Conservation (phyloP, 1,140 invertebrate genomes). For the Pomacea maculata region DNA sequence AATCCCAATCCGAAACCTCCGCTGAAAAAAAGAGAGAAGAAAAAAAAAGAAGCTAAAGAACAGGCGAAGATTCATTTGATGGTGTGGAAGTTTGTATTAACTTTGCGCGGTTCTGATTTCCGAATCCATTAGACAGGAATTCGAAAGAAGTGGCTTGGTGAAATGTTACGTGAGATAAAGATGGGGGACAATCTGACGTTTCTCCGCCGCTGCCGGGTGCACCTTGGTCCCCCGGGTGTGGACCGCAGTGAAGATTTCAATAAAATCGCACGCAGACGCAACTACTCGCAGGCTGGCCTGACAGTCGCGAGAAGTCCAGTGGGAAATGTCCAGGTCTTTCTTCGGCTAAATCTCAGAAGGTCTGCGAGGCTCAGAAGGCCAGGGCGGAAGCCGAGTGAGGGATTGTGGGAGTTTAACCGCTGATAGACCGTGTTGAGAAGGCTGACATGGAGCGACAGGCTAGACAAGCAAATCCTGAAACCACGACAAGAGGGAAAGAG, state of each 20-base stretch:
- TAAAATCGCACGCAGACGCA: too few relatives aligned
- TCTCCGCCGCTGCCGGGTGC: slow-evolving; percentile 5
- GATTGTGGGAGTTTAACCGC: too few relatives aligned
- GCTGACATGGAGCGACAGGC: too few relatives aligned
- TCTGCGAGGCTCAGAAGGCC: slow-evolving; percentile 5
- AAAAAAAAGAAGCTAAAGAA: not conserved
- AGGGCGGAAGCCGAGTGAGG: too few relatives aligned
- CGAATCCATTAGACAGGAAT: slow-evolving; percentile 19
- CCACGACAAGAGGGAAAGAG: too few relatives aligned
- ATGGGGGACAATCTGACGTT: slow-evolving; percentile 5
- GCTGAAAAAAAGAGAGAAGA: not conserved
- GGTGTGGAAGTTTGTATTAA: too few relatives aligned
- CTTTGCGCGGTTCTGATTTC: slow-evolving; percentile 16
- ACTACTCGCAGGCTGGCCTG: too few relatives aligned
- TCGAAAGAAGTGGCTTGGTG: not conserved
- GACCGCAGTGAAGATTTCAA: too few relatives aligned
- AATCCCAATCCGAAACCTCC: not conserved
- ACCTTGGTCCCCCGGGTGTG: slow-evolving; percentile 1
- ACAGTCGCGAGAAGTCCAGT: too few relatives aligned
- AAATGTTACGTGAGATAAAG: not conserved
- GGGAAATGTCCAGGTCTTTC: not conserved
- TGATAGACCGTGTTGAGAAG: too few relatives aligned
- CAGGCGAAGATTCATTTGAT: not conserved
- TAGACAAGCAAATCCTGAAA: too few relatives aligned
- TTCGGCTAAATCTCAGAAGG: slow-evolving; percentile 1